Evolutionary conservation across 1,140 invertebrate genomes (phyloP), one percentile per base, ranked within the genome.

Genomic region (Cotesia chilonis): DNA sequence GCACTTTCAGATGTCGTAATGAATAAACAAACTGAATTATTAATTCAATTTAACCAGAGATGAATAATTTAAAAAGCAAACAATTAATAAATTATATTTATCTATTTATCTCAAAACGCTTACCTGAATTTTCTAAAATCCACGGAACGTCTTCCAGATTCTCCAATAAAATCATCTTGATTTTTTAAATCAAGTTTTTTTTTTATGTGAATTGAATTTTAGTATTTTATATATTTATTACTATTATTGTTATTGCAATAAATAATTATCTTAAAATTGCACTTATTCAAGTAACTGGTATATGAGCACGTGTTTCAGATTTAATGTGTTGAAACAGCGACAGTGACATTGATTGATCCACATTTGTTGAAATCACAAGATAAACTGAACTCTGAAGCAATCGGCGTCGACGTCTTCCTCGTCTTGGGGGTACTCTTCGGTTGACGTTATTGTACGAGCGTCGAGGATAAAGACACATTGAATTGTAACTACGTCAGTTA

Each of bases 311-410:
- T 59, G 17, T 59, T 59, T 59, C 9, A 20, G 4, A 10, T 20
- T 28, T 20, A 59, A 20, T 20, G 20, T 59, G 4, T 59, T 35
- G 4, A 17, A 28, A 28, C 28, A 28, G 4, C 5, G 35, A 55
- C 35, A 6, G 7, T 14, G 41, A 28, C 51, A 68, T 68, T 54
- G 6, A 51, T 54, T 68, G 66, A 68, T 68, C 51, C 66, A 68
- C 66, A 68, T 68, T 68, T 36, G 66, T 68, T 41, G 66, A 51
- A 68, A 68, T 55, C 66, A 68, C 66, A 68, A 68, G 52, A 41
- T 51, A 68, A 68, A 68, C 66, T 68, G 66, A 68, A 68, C 66
- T 68, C 36, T 55, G 51, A 20, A 47, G 41, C 51, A 36, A 4
- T 36, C 12, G 66, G 4, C 36, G 66, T 54, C 17, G 9, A 68